Evolutionary conservation across 2,113 vertebrate species (phyloP), one percentile per base, ranked within the genome.

Genomic region (Pteropus alecto): DNA sequence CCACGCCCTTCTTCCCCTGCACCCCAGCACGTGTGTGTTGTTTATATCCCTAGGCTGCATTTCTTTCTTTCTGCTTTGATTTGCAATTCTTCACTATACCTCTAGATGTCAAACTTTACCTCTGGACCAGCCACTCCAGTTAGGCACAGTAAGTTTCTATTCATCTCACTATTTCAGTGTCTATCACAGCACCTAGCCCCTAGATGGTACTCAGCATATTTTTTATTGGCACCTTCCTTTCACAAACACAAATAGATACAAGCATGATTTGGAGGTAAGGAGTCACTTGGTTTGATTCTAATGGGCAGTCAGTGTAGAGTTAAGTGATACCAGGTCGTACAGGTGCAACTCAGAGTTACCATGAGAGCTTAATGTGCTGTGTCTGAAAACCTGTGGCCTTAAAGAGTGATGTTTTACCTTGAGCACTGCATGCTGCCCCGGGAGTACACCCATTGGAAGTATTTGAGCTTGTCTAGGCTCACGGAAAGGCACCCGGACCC

Each of bases 11-110:
- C 3, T 2, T 65, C 6, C 19, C 7, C 61, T 26, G 6, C 18
- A 33, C 0, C 10, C 28, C 0, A n/a, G 21, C 3, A 5, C 5
- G 0, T 48, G 41, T 1, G 0, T 22, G 71, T 12, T 9, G 12
- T 78, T 35, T 87, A 2, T 22, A 7, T 30, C n/a, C 56, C 78
- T 15, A 48, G 38, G 21, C 33, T 83, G 46, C 30, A 2, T 86
- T 56, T 41, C 14, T 65, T 77, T 90, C 13, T 3, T 46, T 74
- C 76, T 92, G 28, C 51, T 21, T 77, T 33, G n/a, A 51, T 60
- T 46, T 63, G 4, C 15, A 38, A 18, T 43, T 74, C 76, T 73
- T 38, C 46, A 43, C 46, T 43, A 48, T 30, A 12, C 6, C 24
- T 46, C 46, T 65, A 22, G 33, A n/a, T 87, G 13, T 71, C 54